Percentiles rank a stretch among this genome's conserved stretches.
Evolutionary conservation across 2,888 invertebrate genomes (phyloP).

Genomic region (Hyposoter dolosus): DNA sequence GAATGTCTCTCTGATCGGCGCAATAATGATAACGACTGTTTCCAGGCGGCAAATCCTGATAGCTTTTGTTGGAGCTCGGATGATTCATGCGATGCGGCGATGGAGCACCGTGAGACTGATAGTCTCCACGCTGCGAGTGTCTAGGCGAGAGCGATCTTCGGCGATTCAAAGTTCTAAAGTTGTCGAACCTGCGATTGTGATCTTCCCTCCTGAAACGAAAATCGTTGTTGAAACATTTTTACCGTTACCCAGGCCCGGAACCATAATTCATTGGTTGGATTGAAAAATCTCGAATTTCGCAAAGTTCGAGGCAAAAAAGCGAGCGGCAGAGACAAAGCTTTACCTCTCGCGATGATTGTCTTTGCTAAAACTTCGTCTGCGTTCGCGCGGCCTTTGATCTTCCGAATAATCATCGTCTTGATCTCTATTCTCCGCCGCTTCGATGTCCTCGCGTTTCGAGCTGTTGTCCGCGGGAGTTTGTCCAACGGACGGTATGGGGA

Average conservation of each 20-base stretch:
- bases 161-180: constrained; percentile 78
- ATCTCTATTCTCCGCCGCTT: constrained; percentile 76
- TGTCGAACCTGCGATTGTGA: constrained; percentile 79
- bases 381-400: constrained; percentile 80
- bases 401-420: constrained; percentile 77
- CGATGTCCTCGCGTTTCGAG: constrained; percentile 70
- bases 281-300: not conserved
- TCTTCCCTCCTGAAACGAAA: constrained; percentile 75
- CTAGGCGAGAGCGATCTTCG: constrained; percentile 81
- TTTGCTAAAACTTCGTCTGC: constrained; percentile 81
- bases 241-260: too few relatives aligned
- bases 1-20: constrained; percentile 77
- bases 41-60: constrained; percentile 81
- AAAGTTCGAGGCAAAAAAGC: too few relatives aligned
- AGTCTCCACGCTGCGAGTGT: constrained; percentile 80
- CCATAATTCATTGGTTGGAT: not conserved
- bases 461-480: constrained; percentile 67
- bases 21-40: constrained; percentile 82
- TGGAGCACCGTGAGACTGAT: constrained; percentile 76
- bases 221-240: too few relatives aligned
- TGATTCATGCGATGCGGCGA: constrained; percentile 78
- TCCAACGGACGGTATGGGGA: constrained; percentile 79
- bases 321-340: not conserved
- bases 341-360: constrained; percentile 83
- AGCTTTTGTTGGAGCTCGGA: constrained; percentile 76